These are phyloP conservation scores for Notarius lentiginosus DNA, from an alignment of 2,113 vertebrate species.

Conservation along the genomic window DNA sequence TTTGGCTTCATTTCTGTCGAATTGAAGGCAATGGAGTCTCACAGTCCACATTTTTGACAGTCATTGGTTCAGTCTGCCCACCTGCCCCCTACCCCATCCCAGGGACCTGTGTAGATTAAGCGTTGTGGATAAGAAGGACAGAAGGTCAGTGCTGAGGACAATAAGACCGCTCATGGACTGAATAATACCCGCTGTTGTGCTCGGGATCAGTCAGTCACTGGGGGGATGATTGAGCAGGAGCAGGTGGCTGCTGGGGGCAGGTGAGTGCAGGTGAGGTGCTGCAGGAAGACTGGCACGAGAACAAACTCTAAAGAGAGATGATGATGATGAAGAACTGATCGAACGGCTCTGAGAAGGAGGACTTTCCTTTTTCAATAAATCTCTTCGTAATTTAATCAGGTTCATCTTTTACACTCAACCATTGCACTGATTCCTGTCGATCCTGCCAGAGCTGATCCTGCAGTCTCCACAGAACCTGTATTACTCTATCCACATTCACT, in stretches of 20 bases:
- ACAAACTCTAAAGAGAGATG: neutral
- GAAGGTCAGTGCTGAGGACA: slow-evolving; percentile 1
- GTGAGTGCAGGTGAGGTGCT: slow-evolving; percentile 4
- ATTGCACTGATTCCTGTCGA: too few species aligned
- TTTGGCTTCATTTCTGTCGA: too few species aligned
- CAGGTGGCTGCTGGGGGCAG: neutral
- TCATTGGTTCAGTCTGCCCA: slow-evolving; percentile 51
- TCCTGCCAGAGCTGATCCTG: too few species aligned
- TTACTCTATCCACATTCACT: too few species aligned
- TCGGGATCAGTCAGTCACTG: neutral
- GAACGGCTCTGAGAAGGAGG: neutral
- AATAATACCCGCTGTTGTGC: slow-evolving; percentile 19
- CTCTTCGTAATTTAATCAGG: too few species aligned
- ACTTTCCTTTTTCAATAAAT: neutral
- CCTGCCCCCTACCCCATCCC: slow-evolving; percentile 61
- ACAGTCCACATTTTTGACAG: too few species aligned
- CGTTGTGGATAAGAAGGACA: slow-evolving; percentile 37
- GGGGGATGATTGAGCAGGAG: slow-evolving; percentile 12
- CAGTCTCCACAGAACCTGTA: neutral
- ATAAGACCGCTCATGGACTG: neutral
- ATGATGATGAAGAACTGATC: neutral
- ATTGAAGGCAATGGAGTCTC: too few species aligned
- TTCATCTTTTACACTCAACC: too few species aligned
- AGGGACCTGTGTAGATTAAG: slow-evolving; percentile 61
- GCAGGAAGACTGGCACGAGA: neutral